A percentile compares a stretch with the other conserved stretches of the same genome.
Conservation (phyloP, 2,888 invertebrate species). For the Dyspetes luteomarginatus region DNA sequence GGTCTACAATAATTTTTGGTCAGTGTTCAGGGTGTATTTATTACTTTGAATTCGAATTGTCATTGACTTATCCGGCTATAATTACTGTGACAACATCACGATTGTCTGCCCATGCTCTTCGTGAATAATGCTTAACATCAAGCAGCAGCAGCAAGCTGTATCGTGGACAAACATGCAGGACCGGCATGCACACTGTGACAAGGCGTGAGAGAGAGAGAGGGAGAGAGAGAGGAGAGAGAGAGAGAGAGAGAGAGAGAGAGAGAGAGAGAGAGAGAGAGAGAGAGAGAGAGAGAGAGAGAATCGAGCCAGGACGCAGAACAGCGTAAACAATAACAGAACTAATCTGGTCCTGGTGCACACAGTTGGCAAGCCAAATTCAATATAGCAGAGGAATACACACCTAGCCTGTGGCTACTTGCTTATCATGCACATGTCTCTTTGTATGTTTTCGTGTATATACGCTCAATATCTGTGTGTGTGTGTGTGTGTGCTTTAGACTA, state of each 20-base stretch:
- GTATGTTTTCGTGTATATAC: constrained; percentile 1
- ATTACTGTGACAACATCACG: neutral
- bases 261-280: neutral
- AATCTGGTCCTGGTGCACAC: constrained; percentile 77
- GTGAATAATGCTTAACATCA: neutral
- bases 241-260: constrained; percentile 8
- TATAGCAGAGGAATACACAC: constrained; percentile 77
- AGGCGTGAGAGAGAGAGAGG: neutral
- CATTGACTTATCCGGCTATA: neutral
- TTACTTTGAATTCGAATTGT: too few species aligned
- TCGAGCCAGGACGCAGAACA: neutral
- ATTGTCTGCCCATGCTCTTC: constrained; percentile 38
- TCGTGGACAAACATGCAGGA: constrained; percentile 6
- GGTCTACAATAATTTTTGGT: too few species aligned
- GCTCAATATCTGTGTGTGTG: constrained; percentile 48
- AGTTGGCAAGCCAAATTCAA: constrained; percentile 77
- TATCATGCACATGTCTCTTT: constrained; percentile 53
- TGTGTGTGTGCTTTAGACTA: constrained; percentile 74
- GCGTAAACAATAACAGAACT: constrained; percentile 78
- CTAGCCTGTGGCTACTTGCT: constrained; percentile 67
- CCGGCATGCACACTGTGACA: neutral
- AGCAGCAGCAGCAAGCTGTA: neutral
- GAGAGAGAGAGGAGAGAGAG: neutral
- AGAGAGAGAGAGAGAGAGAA: constrained; percentile 7
- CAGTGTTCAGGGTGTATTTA: too few species aligned